These are phyloP conservation scores for Miniopterus natalensis DNA, from an alignment of 2,113 vertebrate species.

Conservation along the genomic window DNA sequence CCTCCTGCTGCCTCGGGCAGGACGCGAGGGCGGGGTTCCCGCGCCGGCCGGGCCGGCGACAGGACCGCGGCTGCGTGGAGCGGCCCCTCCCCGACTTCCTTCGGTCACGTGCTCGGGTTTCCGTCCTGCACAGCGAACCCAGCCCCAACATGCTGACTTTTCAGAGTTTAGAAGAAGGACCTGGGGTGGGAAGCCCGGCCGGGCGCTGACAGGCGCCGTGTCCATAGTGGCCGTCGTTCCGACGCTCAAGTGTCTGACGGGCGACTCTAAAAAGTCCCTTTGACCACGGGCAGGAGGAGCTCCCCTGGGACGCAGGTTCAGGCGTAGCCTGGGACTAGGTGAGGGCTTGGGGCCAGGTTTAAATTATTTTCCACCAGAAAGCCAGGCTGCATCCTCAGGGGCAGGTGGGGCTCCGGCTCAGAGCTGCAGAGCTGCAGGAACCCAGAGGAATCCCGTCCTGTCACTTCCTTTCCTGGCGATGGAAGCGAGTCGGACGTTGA, in stretches of 20 bases:
- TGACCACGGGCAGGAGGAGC: too few species aligned
- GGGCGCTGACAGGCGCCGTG: fast-evolving
- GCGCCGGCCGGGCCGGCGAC: not conserved
- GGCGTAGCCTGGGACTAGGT: not conserved
- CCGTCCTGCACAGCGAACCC: not conserved
- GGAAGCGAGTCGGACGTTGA: not conserved
- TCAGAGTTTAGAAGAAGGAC: not conserved
- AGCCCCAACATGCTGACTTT: not conserved
- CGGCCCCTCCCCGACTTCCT: not conserved
- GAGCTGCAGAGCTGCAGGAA: not conserved
- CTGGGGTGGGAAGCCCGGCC: too few species aligned
- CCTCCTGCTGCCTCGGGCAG: not conserved
- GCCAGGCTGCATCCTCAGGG: not conserved
- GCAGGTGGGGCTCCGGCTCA: too few species aligned
- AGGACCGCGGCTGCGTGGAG: not conserved
- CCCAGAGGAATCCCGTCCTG: not conserved
- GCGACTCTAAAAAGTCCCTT: too few species aligned
- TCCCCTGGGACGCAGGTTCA: not conserved
- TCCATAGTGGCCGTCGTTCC: not conserved
- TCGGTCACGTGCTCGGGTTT: not conserved
- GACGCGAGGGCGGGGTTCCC: fast-evolving
- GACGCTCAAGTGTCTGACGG: not conserved
- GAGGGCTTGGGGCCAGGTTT: not conserved
- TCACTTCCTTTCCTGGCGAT: not conserved
- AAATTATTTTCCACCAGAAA: not conserved